Evolutionary conservation across 2,888 invertebrate species (phyloP).

Genomic region (Leucophora obtusa): DNA sequence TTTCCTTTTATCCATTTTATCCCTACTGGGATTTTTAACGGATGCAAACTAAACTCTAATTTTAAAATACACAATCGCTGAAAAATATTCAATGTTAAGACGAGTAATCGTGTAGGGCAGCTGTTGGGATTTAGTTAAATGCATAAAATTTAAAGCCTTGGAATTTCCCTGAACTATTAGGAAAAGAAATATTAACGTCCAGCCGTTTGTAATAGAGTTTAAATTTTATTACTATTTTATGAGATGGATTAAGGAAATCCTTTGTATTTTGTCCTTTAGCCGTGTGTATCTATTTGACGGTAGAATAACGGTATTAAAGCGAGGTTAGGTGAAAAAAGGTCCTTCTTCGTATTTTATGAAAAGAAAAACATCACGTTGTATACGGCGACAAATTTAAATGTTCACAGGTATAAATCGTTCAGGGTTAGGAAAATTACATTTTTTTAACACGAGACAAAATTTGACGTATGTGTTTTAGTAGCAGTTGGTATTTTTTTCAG

Average conservation of each 20-base stretch:
- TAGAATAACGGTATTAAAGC: conserved; percentile 15
- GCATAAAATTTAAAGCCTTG: conserved; percentile 49
- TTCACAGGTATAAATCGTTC: conserved; percentile 27
- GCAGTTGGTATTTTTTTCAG: too few relatives aligned
- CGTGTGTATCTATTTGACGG: background rate
- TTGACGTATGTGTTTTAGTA: background rate
- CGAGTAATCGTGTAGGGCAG: too few relatives aligned
- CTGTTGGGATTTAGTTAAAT: too few relatives aligned
- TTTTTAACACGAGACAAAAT: background rate
- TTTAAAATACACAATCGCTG: background rate
- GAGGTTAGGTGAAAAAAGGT: background rate
- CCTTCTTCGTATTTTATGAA: too few relatives aligned
- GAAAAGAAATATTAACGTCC: conserved; percentile 3
- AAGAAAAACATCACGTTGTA: conserved; percentile 10
- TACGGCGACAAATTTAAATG: conserved; percentile 36
- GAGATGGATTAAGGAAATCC: conserved; percentile 54
- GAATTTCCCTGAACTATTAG: conserved; percentile 40
- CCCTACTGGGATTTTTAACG: background rate
- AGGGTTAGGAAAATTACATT: background rate
- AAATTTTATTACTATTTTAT: conserved; percentile 55
- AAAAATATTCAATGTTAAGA: background rate
- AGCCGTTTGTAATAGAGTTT: too few relatives aligned
- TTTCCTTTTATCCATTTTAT: background rate
- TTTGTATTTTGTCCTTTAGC: conserved; percentile 2
- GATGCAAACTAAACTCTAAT: background rate